Evolutionary conservation across 1,140 invertebrate genomes (phyloP), one percentile per base, ranked within the genome.

Genomic region (Philaenus spumarius): DNA sequence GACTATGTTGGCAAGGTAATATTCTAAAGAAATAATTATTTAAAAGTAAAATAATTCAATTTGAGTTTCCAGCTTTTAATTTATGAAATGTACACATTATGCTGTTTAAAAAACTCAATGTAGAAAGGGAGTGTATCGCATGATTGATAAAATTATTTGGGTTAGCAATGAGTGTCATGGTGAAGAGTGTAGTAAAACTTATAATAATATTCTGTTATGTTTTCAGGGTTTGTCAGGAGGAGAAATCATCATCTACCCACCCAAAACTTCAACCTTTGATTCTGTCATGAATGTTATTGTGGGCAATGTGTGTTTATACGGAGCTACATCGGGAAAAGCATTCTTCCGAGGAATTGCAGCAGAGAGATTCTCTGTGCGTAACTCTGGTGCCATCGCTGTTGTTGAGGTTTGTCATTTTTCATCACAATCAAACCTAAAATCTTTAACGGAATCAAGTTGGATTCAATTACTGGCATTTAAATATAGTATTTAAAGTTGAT

Each of bases 301-400:
- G 34, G 97, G 97, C 26, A 99, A 99, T 74, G 97, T 98, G 4
- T 97, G 95, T 63, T 75, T 99, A 42, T 99, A 99, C 71, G 97
- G 97, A 54, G 97, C 96, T 12, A 98, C 96, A 9, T 85, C 83
- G 23, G 97, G 97, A 15, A 87, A 83, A 63, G 95, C 94, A 5
- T 98, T 91, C 73, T 95, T 99, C 80, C 78, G 96, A 43, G 97
- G 97, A 53, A 93, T 97, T 65, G 95, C 93, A 12, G 95, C 95
- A 5, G 97, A 99, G 75, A 82, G 97, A 47, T 99, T 99, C 76
- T 95, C 92, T 73, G 97, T 99, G 14, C 80, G 97, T 60, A 99
- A 99, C 76, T 97, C 94, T 17, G 97, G 97, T 20, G 95, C 89
- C 26, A 81, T 84, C 35, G 94, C 95, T 1, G 94, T 98, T 17